Conservation (phyloP, 1,140 invertebrate genomes). For the Paramacrobiotus metropolitanus region DNA sequence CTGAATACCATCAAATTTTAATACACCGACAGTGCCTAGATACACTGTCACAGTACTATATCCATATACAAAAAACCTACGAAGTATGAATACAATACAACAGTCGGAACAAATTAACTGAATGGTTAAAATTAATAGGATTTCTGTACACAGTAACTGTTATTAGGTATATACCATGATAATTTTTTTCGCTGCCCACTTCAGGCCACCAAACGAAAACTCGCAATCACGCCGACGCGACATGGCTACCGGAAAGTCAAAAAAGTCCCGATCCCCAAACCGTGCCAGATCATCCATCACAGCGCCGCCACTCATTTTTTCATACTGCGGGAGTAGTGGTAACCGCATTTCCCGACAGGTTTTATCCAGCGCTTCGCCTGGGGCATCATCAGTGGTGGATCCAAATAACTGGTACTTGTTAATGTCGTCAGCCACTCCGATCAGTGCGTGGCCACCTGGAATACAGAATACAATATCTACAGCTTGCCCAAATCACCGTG, state of each 20-base stretch:
- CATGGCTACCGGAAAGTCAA: conserved; percentile 37
- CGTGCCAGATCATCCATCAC: conserved; percentile 57
- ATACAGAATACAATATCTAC: background rate
- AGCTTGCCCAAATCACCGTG: background rate
- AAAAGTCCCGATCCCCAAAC: conserved; percentile 39
- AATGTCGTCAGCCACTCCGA: background rate
- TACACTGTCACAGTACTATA: too few relatives aligned
- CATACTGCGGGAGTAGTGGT: conserved; percentile 46
- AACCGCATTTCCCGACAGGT: conserved; percentile 59
- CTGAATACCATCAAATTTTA: too few relatives aligned
- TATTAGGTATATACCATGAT: too few relatives aligned
- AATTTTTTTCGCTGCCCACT: conserved; percentile 27
- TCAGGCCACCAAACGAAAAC: conserved; percentile 59
- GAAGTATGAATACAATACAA: too few relatives aligned
- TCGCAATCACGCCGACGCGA: conserved; percentile 40
- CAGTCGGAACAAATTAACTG: too few relatives aligned
- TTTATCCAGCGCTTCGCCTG: conserved; percentile 78
- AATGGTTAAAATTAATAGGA: too few relatives aligned
- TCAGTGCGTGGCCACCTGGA: background rate
- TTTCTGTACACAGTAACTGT: too few relatives aligned
- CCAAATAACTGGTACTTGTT: conserved; percentile 39
- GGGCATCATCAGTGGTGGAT: conserved; percentile 50
- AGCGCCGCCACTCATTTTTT: conserved; percentile 46
- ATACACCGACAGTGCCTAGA: too few relatives aligned
- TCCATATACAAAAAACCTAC: too few relatives aligned